Conservation (phyloP, 2,113 vertebrate species). For the Procavia capensis region DNA sequence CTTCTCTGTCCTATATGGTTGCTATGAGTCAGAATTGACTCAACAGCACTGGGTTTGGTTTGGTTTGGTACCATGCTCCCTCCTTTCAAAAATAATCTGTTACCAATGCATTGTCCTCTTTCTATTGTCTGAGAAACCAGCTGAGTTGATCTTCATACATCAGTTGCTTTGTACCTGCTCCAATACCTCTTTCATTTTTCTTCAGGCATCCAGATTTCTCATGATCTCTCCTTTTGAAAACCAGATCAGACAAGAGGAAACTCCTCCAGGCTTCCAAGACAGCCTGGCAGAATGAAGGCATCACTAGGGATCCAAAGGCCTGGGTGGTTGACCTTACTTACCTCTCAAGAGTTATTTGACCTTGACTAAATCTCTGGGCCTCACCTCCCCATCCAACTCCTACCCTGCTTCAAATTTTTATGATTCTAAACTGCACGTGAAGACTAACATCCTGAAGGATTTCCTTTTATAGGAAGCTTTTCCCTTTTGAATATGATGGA, state of each 20-base stretch:
- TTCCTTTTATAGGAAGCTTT: slow-evolving; percentile 40
- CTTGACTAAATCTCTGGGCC: neutral
- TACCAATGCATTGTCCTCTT: neutral
- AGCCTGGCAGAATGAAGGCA: neutral
- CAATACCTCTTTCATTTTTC: neutral
- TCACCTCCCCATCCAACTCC: neutral
- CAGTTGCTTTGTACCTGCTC: neutral
- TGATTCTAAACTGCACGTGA: slow-evolving; percentile 10
- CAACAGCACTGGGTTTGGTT: no score
- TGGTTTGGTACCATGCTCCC: neutral
- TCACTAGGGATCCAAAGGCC: neutral
- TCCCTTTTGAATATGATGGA: slow-evolving; percentile 26
- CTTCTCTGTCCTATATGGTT: no score
- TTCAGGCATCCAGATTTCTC: neutral
- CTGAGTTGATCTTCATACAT: neutral
- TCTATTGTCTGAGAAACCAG: neutral
- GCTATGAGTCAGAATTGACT: no score
- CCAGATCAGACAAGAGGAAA: neutral
- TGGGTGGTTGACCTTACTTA: neutral
- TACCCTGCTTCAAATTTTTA: neutral
- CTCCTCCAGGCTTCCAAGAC: neutral
- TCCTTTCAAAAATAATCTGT: neutral
- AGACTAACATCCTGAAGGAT: neutral
- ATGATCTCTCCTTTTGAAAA: neutral
- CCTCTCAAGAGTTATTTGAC: neutral